Conservation (phyloP, 2,113 vertebrate genomes). For the Pithys albifrons region DNA sequence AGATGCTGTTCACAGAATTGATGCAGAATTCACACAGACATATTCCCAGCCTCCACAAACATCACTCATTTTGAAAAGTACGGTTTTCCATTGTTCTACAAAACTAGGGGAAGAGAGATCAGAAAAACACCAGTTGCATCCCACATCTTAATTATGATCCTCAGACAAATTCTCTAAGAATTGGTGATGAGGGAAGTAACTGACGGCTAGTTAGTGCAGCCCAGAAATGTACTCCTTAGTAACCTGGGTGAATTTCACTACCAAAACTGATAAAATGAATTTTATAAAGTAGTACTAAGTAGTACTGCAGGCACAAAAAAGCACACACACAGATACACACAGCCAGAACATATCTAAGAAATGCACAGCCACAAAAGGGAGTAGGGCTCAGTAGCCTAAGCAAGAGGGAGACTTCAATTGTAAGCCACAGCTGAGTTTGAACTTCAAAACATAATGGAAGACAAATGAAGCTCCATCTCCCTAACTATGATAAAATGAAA, state of each 20-base stretch:
- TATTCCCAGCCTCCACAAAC: not conserved
- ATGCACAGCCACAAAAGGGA: not conserved
- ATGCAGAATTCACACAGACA: not conserved
- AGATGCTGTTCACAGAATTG: not conserved
- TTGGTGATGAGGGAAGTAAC: not conserved
- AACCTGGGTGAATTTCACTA: not conserved
- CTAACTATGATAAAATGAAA: not conserved
- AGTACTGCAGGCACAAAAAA: not conserved
- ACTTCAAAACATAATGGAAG: not conserved
- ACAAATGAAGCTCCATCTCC: not conserved
- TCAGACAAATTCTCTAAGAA: not conserved
- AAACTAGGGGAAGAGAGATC: not conserved
- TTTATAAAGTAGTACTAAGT: not conserved
- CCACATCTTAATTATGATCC: not conserved
- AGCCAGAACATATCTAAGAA: rapidly evolving
- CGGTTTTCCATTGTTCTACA: not conserved
- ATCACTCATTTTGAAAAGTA: not conserved
- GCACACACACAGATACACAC: too few species aligned
- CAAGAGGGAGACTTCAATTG: not conserved
- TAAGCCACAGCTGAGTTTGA: not conserved
- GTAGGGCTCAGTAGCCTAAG: not conserved
- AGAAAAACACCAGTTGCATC: not conserved
- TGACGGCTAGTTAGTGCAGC: not conserved
- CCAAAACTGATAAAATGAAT: not conserved
- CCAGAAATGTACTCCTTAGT: not conserved